These are phyloP conservation scores for Dynastes tityus DNA, from an alignment of 2,888 invertebrate species.

Conservation along the genomic window DNA sequence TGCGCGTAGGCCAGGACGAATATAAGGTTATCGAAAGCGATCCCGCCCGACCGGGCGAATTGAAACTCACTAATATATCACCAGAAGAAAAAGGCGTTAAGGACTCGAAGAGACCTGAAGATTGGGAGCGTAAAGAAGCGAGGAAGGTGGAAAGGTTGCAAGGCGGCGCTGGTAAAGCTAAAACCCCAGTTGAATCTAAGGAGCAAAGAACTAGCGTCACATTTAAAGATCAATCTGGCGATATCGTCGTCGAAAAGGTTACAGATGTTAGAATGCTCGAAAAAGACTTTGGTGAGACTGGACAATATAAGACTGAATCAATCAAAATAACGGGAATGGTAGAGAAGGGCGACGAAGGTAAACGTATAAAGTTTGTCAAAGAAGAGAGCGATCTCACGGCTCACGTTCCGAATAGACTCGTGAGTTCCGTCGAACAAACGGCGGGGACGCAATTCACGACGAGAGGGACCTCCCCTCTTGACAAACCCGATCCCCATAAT, in stretches of 20 bases:
- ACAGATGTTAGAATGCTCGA: constrained; percentile 40
- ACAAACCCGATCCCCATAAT: constrained; percentile 63
- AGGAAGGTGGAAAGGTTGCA: constrained; percentile 68
- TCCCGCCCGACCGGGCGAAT: constrained; percentile 64
- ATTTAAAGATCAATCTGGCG: constrained; percentile 54
- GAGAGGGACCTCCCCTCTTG: constrained; percentile 69
- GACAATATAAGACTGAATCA: constrained; percentile 46
- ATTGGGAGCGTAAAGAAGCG: constrained; percentile 69
- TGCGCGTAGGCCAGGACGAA: constrained; percentile 64
- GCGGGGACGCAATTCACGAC: constrained; percentile 56
- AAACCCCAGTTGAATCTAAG: constrained; percentile 61
- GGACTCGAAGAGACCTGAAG: constrained; percentile 69
- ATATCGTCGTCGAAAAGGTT: constrained; percentile 46
- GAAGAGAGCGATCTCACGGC: constrained; percentile 35
- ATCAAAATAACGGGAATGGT: constrained; percentile 50
- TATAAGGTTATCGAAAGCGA: constrained; percentile 64
- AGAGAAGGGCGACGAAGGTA: constrained; percentile 47
- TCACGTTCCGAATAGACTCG: constrained; percentile 18
- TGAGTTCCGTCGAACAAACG: constrained; percentile 38
- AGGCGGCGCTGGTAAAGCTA: constrained; percentile 68
- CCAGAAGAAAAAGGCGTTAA: constrained; percentile 70
- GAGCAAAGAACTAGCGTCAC: constrained; percentile 60
- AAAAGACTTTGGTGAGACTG: constrained; percentile 34
- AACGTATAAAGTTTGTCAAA: constrained; percentile 46
- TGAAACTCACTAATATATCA: constrained; percentile 63